Evolutionary conservation across 2,888 invertebrate species (phyloP).

Genomic region (Mermis nigrescens): DNA sequence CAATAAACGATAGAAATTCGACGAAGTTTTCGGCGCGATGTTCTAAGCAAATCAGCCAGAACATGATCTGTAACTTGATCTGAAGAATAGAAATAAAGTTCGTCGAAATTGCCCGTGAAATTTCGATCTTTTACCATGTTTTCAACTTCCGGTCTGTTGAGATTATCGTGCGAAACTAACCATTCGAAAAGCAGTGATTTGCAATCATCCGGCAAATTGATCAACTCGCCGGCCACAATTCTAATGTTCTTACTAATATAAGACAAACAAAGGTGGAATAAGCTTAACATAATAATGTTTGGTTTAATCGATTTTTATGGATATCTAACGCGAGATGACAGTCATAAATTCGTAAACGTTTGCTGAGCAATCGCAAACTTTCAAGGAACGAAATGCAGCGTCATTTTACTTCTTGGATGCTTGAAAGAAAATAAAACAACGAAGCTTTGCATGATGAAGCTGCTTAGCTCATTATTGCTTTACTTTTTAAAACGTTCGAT

Average conservation of each 20-base stretch:
- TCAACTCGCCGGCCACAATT: not conserved
- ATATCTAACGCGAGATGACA: no score
- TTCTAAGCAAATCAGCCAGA: conserved; percentile 11
- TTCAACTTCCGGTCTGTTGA: not conserved
- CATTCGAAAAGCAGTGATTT: conserved; percentile 8
- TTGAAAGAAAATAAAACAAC: no score
- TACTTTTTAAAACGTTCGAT: no score
- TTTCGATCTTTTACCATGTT: conserved; percentile 19
- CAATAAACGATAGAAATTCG: conserved; percentile 26
- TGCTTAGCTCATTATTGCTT: no score
- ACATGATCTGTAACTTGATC: conserved; percentile 16
- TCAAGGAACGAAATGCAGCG: no score
- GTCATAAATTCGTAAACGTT: no score
- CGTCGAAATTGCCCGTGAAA: conserved; percentile 23
- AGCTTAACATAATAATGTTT: conserved; percentile 9
- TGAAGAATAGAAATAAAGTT: conserved; percentile 24
- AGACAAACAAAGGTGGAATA: conserved; percentile 9
- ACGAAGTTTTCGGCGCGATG: not conserved
- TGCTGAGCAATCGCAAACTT: no score
- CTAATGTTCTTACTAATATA: conserved; percentile 4
- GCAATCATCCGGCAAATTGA: conserved; percentile 6
- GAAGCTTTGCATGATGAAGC: no score
- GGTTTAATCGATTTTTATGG: no score
- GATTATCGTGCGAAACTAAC: conserved; percentile 10
- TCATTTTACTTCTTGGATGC: no score